Base-by-base conservation (phyloP, 1,140 invertebrate genomes). In the Theocolax elegans region DNA sequence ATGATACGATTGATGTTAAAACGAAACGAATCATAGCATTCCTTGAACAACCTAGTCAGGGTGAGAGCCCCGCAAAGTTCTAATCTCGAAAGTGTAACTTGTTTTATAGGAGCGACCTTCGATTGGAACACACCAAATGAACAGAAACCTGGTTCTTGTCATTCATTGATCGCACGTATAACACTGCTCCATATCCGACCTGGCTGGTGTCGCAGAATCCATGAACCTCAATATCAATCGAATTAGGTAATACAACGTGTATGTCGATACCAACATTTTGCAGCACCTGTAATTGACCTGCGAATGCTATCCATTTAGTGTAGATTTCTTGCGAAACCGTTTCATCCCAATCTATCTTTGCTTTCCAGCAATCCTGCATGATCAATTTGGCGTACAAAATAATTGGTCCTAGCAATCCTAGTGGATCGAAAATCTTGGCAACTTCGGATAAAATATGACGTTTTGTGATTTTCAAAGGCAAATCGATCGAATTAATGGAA, bases 31-130 rank as follows among this genome's bases (percentile, higher is more conserved):
- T 7, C 9, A 7, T 12, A 12, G 3, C 2, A 7, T 7, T 51
- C 21, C n/a, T 8, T 7, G 15, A 10, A 51, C n/a, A 25, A 7
- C 23, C 48, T 10, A n/a, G 80, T 72, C 7, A 85, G 63, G n/a
- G 86, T 56, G 2, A 80, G 31, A 6, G 87, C 86, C 8, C 79
- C 87, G 64, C 75, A 79, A 23, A 89, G 72, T 75, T 89, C 87
- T 19, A 88, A 72, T 67, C 83, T 49, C 7, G 88, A 87, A 42
- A 89, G 76, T 15, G 83, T 81, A 7, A 76, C 44, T 23, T 66
- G 67, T 76, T 86, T 85, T 3, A 86, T 46, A 38, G 85, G 85
- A 44, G 85, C 79, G 12, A 87, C 84, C 67, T 81, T 74, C 53
- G 77, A 76, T 73, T 86, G 9, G 77, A 67, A 46, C 71, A 73